These are phyloP conservation scores for Drosophila parthenogenetica DNA, from an alignment of 2,888 invertebrate species.

Conservation along the genomic window DNA sequence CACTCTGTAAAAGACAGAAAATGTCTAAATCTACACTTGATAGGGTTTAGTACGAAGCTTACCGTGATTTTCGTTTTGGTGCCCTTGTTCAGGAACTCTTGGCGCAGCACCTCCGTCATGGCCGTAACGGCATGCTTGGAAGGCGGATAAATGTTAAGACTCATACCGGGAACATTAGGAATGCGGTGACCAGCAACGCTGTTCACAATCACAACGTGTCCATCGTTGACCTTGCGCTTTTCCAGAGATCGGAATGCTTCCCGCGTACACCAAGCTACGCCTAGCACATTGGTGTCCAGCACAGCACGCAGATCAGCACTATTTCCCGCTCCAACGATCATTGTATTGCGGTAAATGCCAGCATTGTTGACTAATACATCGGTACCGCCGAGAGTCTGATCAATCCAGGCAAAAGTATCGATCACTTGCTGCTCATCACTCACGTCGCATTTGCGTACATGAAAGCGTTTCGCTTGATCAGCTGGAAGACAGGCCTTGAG, in stretches of 20 bases:
- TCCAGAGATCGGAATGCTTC: too few species aligned
- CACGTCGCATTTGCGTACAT: slow-evolving; percentile 86
- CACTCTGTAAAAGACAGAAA: slow-evolving; percentile 1
- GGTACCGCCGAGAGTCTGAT: slow-evolving; percentile 85
- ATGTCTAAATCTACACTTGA: background rate
- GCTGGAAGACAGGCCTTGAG: slow-evolving; percentile 50
- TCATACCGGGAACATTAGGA: slow-evolving; percentile 50
- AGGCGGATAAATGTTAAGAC: slow-evolving; percentile 72
- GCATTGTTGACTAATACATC: slow-evolving; percentile 30
- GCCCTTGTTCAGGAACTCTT: slow-evolving; percentile 67
- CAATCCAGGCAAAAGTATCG: slow-evolving; percentile 85
- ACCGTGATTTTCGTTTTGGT: slow-evolving; percentile 57
- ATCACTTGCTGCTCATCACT: slow-evolving; percentile 86
- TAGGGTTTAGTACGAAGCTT: slow-evolving; percentile 1
- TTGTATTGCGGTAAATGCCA: background rate
- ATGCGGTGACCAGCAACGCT: slow-evolving; percentile 71
- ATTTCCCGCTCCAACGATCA: slow-evolving; percentile 3
- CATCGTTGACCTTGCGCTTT: too few species aligned
- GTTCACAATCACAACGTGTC: too few species aligned
- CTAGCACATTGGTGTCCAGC: too few species aligned
- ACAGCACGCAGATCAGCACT: slow-evolving; percentile 15
- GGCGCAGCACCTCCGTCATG: slow-evolving; percentile 70
- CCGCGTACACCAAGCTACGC: too few species aligned
- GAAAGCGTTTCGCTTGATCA: slow-evolving; percentile 67
- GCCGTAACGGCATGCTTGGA: slow-evolving; percentile 76